A percentile compares a stretch with the other conserved stretches of the same genome.
Conservation (phyloP, 2,888 invertebrate genomes). For the Nasonovia ribisnigri region DNA sequence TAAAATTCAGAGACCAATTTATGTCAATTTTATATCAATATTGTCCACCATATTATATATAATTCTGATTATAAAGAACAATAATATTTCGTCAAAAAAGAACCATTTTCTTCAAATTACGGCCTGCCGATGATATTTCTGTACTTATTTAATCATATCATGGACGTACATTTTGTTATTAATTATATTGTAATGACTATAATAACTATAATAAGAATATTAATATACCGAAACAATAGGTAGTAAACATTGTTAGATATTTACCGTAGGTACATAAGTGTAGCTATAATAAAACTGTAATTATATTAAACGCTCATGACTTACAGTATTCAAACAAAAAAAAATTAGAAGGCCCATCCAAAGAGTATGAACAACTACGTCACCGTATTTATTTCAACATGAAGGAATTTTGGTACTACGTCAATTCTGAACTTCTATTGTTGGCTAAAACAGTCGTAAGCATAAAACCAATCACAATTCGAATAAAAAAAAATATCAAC, state of each 20-base stretch:
- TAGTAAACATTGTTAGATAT: neutral
- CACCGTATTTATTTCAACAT: slow-evolving; percentile 82
- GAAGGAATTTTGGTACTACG: slow-evolving; percentile 88
- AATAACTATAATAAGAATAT: neutral
- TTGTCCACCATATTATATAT: neutral
- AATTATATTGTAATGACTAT: neutral
- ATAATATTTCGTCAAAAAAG: neutral
- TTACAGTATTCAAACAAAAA: neutral
- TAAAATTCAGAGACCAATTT: neutral
- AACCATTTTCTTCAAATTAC: neutral
- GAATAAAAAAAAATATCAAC: slow-evolving; percentile 76
- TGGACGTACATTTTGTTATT: neutral
- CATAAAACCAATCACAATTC: slow-evolving; percentile 66
- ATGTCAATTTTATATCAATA: neutral
- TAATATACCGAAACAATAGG: neutral
- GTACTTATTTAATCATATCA: neutral
- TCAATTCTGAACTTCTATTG: slow-evolving; percentile 80
- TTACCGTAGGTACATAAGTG: neutral
- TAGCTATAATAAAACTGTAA: neutral
- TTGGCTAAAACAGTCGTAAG: slow-evolving; percentile 71
- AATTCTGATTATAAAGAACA: neutral
- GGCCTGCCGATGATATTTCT: neutral
- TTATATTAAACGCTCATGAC: neutral
- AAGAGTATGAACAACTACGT: slow-evolving; percentile 83
- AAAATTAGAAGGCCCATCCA: slow-evolving; percentile 72